Base-by-base conservation (phyloP, 2,888 invertebrate genomes). In the Drepanosiphum platanoidis region DNA sequence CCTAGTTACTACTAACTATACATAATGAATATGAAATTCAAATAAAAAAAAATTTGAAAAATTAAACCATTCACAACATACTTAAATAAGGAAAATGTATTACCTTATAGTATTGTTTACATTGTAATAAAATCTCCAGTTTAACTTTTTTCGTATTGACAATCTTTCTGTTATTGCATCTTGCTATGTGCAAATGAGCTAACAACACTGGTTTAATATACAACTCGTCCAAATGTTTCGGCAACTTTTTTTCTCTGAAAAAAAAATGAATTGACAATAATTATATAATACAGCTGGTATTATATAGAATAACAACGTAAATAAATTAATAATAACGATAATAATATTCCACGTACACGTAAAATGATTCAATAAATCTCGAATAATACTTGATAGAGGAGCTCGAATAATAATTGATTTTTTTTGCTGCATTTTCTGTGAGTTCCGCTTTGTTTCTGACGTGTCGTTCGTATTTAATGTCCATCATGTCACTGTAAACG, bases 351-450 rank as follows among this genome's bases (percentile, higher is more conserved):
- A 74, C 74, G n/a, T 74, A 74, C 74, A 52, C 32, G 1, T 52
- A 27, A 52, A 52, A 52, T n/a, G 74, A 74, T 74, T 74, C 32
- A 22, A 74, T 8, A 32, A 52, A 74, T 52, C 13, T 74, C 34
- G 5, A 5, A 74, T 30, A 72, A 22, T 74, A 74, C 13, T 13
- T 34, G 0, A 74, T n/a, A 18, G 74, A 32, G 0, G 46, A 34
- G 5, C 1, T 2, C 3, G 52, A 11, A 22, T 46, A 74, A 0
- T 3, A 11, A 32, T 74, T 74, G 11, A 74, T 74, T 8, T 52
- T 52, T 7, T 74, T 52, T 4, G 4, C 32, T 0, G 32, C 74
- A 4, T 0, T 0, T 5, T 74, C 52, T 7, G 52, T n/a, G 13
- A 74, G 22, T 5, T 22, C 74, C 32, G 18, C 1, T 22, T 32